Evolutionary conservation across 2,113 vertebrate genomes (phyloP).

Genomic region (Cygnus buccinator): DNA sequence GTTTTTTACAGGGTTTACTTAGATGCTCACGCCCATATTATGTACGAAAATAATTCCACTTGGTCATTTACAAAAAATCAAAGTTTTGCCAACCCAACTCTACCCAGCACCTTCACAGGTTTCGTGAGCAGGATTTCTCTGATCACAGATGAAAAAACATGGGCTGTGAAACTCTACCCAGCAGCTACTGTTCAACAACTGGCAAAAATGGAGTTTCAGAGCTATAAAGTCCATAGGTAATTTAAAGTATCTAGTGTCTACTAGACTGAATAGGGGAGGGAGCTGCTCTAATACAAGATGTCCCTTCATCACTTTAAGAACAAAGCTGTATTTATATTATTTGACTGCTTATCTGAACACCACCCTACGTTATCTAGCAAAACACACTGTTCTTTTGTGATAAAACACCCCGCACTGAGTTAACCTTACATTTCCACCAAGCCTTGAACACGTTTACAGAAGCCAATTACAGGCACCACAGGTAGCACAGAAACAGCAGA

Average conservation of each 20-base stretch:
- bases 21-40: neutral
- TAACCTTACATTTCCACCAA: neutral
- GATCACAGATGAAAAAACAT: neutral
- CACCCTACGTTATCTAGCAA: neutral
- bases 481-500: neutral
- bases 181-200: neutral
- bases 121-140: neutral
- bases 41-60: neutral
- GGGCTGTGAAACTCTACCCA: neutral
- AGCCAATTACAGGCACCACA: neutral
- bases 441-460: neutral
- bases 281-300: neutral
- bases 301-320: neutral
- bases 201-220: neutral
- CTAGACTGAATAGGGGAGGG: neutral
- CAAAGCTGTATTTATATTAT: neutral
- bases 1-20: neutral
- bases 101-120: neutral
- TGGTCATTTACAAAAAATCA: neutral
- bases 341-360: neutral
- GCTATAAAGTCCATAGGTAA: neutral
- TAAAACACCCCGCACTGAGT: neutral
- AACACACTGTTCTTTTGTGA: neutral
- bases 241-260: neutral
- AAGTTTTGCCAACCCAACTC: neutral